Conservation (phyloP, 2,888 invertebrate species). For the Dryadula phaetusa region DNA sequence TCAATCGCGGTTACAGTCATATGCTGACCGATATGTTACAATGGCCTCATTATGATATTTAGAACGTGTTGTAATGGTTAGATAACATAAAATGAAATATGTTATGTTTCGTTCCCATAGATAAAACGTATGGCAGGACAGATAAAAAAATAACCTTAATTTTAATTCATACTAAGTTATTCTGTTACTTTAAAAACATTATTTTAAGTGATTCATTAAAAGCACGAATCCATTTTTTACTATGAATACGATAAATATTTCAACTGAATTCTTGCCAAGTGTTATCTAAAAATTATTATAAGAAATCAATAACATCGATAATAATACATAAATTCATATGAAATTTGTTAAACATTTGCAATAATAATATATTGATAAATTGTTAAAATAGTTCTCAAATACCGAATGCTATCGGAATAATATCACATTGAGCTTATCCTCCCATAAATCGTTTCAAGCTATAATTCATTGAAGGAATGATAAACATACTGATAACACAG, state of each 20-base stretch:
- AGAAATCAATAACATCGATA: neutral
- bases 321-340: neutral
- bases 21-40: too few species aligned
- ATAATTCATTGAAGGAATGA: slow-evolving; percentile 23
- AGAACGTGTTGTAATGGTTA: slow-evolving; percentile 2
- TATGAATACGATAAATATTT: neutral
- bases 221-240: neutral
- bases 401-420: slow-evolving; percentile 11
- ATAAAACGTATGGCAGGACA: neutral
- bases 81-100: slow-evolving; percentile 16
- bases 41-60: too few species aligned
- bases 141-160: neutral
- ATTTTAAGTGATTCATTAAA: neutral
- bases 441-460: slow-evolving; percentile 2
- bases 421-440: slow-evolving; percentile 21
- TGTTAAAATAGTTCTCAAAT: neutral
- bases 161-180: neutral
- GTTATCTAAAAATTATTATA: neutral
- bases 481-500: slow-evolving; percentile 20
- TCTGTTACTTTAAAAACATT: neutral
- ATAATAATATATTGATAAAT: slow-evolving; percentile 12
- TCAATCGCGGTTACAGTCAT: too few species aligned
- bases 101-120: neutral
- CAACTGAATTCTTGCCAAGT: neutral
- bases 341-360: neutral